Conservation (phyloP, 1,140 invertebrate genomes). For the Ips typographus region DNA sequence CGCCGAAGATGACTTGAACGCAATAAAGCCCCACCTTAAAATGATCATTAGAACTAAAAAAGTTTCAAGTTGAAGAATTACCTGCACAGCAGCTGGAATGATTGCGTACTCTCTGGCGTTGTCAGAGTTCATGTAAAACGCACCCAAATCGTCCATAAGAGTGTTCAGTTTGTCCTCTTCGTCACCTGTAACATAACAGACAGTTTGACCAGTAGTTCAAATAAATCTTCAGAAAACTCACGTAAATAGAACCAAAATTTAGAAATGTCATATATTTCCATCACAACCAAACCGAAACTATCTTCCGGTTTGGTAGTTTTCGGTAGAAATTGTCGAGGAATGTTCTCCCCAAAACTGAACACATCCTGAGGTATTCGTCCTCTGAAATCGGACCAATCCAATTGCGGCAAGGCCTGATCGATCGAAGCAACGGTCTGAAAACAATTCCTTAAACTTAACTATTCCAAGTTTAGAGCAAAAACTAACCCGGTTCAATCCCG, state of each 20-base stretch:
- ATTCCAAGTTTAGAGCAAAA: no score
- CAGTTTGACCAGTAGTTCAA: not conserved
- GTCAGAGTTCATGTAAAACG: constrained; percentile 15
- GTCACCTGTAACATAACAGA: not conserved
- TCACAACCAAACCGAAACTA: constrained; percentile 40
- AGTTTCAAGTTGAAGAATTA: constrained; percentile 13
- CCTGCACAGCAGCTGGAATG: constrained; percentile 7
- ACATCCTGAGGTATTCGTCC: constrained; percentile 30
- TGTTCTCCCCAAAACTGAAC: constrained; percentile 28
- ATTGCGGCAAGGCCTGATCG: constrained; percentile 17
- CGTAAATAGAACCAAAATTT: constrained; percentile 46
- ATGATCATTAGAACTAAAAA: not conserved
- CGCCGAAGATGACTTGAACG: constrained; percentile 31
- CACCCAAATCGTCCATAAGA: constrained; percentile 42
- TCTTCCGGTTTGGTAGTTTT: constrained; percentile 21
- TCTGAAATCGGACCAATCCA: constrained; percentile 31
- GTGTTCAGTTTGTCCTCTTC: not conserved
- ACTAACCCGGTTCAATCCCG: not conserved
- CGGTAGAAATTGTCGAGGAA: constrained; percentile 37
- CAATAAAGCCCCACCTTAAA: constrained; percentile 41
- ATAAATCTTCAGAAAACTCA: not conserved
- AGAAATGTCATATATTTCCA: constrained; percentile 44
- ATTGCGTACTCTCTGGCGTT: constrained; percentile 16
- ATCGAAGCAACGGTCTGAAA: no score
- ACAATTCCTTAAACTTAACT: no score